phyloP scores from a whole-genome alignment of 2,797 vertebrate species.

The Molothrus ater region DNA sequence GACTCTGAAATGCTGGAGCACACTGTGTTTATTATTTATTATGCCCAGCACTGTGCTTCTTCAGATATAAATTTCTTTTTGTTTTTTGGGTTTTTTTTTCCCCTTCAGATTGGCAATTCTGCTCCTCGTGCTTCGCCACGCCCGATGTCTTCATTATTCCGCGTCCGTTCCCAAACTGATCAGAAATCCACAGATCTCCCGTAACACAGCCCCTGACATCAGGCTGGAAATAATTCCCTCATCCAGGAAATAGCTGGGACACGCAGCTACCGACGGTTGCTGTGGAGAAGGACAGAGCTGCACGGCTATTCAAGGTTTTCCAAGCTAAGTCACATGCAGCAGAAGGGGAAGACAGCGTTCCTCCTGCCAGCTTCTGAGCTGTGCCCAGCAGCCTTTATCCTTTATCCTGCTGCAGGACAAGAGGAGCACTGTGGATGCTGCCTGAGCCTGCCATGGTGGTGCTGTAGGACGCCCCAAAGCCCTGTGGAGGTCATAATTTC shows the following conservation, averaged over 20 bases:
- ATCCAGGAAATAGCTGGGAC: constrained; percentile 38
- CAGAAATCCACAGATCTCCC: neutral
- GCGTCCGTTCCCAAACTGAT: neutral
- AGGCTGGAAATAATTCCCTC: constrained; percentile 31
- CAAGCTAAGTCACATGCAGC: constrained; percentile 13
- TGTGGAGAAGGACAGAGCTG: constrained; percentile 17
- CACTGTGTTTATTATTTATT: neutral
- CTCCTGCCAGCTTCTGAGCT: neutral
- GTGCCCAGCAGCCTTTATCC: neutral
- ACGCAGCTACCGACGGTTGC: neutral
- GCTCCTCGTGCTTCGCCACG: rapidly evolving
- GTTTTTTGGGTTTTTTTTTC: too few species aligned
- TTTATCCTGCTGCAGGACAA: neutral
- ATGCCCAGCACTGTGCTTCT: neutral
- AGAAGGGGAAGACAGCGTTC: neutral
- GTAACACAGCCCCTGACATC: neutral
- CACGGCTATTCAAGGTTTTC: constrained; percentile 24
- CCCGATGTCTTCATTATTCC: neutral
- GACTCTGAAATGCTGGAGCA: neutral
- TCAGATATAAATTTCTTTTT: neutral
- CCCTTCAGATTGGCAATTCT: neutral
- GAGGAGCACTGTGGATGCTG: neutral
- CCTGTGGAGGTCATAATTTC: neutral
- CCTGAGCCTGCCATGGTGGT: neutral
- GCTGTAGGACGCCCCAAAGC: neutral